Percentiles rank a stretch among this genome's conserved stretches.
Evolutionary conservation across 2,888 invertebrate genomes (phyloP).

Genomic region (Nowickia ferox): DNA sequence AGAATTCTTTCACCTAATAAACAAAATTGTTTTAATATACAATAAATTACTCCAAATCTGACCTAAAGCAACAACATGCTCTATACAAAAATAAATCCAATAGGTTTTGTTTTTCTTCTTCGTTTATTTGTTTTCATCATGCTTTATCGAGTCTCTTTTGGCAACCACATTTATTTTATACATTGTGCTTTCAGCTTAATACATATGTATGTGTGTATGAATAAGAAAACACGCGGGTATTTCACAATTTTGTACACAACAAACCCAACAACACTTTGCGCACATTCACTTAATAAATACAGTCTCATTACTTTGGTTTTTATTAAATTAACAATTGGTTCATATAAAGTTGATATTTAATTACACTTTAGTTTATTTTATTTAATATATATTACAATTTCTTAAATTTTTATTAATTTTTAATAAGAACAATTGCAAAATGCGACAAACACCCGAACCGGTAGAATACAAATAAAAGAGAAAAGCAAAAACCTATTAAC

Average conservation of each 20-base stretch:
- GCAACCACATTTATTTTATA: neutral
- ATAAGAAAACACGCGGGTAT: conserved; percentile 62
- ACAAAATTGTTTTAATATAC: too few relatives aligned
- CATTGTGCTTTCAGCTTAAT: conserved; percentile 27
- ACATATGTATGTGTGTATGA: too few relatives aligned
- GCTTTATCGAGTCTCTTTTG: conserved; percentile 37
- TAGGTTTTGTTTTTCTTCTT: neutral
- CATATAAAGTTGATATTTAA: conserved; percentile 6
- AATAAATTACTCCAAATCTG: too few relatives aligned
- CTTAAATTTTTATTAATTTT: conserved; percentile 5
- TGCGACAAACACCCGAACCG: conserved; percentile 59
- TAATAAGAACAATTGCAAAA: conserved; percentile 32
- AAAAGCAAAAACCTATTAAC: neutral
- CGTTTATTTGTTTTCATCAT: conserved; percentile 44
- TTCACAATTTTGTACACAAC: conserved; percentile 30
- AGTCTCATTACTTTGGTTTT: neutral
- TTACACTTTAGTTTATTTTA: conserved; percentile 13
- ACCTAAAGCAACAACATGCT: neutral
- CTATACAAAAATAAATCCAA: neutral
- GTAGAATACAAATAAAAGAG: conserved; percentile 61
- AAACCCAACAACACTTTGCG: conserved; percentile 10
- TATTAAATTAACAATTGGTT: neutral
- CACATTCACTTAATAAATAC: neutral
- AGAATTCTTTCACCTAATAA: too few relatives aligned
- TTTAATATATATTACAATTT: conserved; percentile 18